Percentiles rank a stretch among this genome's conserved stretches.
phyloP scores from a whole-genome alignment of 1,140 invertebrate species.

The Melipona quadrifasciata region DNA sequence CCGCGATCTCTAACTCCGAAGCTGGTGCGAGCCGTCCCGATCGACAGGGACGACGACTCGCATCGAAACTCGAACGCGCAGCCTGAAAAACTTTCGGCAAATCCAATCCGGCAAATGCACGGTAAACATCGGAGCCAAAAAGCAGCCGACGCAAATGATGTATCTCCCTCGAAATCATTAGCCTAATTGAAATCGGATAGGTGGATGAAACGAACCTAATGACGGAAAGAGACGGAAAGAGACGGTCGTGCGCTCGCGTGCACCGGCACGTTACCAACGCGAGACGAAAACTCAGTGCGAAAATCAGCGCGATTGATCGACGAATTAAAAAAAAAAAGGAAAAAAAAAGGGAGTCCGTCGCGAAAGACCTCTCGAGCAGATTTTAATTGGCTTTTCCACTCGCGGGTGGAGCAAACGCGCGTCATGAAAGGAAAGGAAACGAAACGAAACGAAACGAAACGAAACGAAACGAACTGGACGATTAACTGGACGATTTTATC shows the following conservation, averaged over 20 bases:
- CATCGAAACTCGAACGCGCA: not conserved
- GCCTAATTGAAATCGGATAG: conserved; percentile 60
- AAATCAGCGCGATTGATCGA: conserved; percentile 1
- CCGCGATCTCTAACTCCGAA: no score
- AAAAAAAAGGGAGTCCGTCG: not conserved
- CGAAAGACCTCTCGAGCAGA: not conserved
- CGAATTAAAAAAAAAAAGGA: no score
- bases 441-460: not conserved
- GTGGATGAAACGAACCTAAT: conserved; percentile 52
- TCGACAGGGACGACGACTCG: not conserved
- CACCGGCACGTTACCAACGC: not conserved
- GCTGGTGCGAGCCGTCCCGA: no score
- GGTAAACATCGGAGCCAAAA: conserved; percentile 41
- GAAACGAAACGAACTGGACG: not conserved
- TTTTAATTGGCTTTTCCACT: conserved; percentile 1
- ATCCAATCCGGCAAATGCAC: conserved; percentile 45
- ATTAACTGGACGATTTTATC: not conserved
- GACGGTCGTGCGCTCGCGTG: no score
- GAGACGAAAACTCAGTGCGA: not conserved
- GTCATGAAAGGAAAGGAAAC: not conserved
- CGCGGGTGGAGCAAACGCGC: not conserved
- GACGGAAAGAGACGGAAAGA: conserved; percentile 27
- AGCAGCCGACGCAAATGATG: not conserved
- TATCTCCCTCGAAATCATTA: conserved; percentile 51
- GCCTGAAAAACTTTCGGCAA: conserved; percentile 44